Conservation (phyloP, 2,113 vertebrate species). For the Zosterops lateralis region DNA sequence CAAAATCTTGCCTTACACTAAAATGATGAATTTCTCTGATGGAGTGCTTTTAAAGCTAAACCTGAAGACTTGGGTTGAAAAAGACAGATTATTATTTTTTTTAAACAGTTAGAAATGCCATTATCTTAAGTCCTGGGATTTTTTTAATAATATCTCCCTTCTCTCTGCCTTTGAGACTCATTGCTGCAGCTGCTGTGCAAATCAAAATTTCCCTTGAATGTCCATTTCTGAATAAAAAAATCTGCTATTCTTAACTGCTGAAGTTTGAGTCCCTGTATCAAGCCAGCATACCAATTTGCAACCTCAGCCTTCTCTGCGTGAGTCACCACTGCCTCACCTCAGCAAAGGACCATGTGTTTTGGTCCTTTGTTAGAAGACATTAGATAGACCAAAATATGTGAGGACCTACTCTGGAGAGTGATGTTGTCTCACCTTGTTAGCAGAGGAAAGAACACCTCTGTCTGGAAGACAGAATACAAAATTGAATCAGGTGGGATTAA, state of each 20-base stretch:
- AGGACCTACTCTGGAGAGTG: not conserved
- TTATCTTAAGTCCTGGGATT: not conserved
- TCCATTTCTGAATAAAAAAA: not conserved
- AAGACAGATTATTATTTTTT: not conserved
- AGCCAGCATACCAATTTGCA: not conserved
- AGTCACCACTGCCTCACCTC: accelerated
- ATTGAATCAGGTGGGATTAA: not conserved
- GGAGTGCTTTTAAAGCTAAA: not conserved
- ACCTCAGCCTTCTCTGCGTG: not conserved
- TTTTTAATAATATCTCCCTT: not conserved
- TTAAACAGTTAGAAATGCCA: not conserved
- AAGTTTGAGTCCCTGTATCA: not conserved
- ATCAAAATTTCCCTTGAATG: not conserved
- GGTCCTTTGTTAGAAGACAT: not conserved
- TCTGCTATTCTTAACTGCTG: not conserved
- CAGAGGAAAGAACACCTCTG: not conserved
- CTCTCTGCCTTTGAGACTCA: not conserved
- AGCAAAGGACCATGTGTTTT: accelerated
- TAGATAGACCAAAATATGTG: not conserved
- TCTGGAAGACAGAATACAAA: not conserved
- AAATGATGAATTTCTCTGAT: not conserved
- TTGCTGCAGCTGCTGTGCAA: not conserved
- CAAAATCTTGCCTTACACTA: not conserved
- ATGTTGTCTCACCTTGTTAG: not conserved
- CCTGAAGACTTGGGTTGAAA: not conserved